Evolutionary conservation across 2,888 invertebrate genomes (phyloP), one percentile per base, ranked within the genome.

Genomic region (Ochropacha duplaris): DNA sequence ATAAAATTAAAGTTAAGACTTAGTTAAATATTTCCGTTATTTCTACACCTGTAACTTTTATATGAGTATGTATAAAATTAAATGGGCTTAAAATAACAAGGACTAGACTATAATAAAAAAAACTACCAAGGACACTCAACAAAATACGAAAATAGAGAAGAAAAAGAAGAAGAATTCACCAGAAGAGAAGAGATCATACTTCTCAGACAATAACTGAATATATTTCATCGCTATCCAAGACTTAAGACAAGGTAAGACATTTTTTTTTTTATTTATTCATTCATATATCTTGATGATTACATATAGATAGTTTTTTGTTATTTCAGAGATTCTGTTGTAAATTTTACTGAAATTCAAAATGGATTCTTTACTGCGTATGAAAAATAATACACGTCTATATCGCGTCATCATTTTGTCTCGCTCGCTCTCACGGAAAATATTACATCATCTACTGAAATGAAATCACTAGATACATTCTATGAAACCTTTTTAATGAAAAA

Each of bases 21-120:
- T 82, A 90, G 87, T 92, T 92, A 83, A 85, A 88, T 83, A 74
- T 84, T 91, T 90, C 78, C 82, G 86, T 92, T 91, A 89, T 86
- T 89, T 88, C 86, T 87, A 89, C 86, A 90, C 88, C 87, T 91
- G 78, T 86, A 88, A 90, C 82, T 89, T 91, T 90, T 92, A 88
- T 90, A 90, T 86, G 78, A 85, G 80, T 87, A 86, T 80, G 70
- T 84, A 86, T 85, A 81, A 86, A 19, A 44, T 44, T 52, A 52
- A 31, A 52, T 87, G 85, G 79, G 71, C 84, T 86, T 85, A 81
- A 86, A 79, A 79, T 74, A 79, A 90, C 83, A 83, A 84, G 86
- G 84, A 74, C 84, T 83, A 83, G 66, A 81, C 73, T 79, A 83
- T 68, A 81, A 79, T 76, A 80, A 72, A 71, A 72, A 76, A 81